Conservation (phyloP, 2,888 invertebrate species). For the Liposcelis brunnea region DNA sequence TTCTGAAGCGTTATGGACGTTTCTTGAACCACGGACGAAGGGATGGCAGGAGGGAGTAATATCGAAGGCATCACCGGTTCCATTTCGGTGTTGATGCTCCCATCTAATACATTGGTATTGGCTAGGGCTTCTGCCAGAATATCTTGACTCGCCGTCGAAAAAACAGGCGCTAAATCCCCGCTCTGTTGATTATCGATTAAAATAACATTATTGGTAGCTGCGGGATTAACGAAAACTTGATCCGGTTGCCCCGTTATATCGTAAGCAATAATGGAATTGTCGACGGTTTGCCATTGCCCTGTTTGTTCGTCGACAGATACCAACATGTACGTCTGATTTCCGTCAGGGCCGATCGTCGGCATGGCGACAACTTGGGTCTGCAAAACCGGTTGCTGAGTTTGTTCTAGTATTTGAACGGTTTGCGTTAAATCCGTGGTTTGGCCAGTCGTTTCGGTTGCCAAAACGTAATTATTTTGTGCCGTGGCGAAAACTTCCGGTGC, state of each 20-base stretch:
- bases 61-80: constrained; percentile 13
- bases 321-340: constrained; percentile 53
- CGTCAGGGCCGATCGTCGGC: constrained; percentile 50
- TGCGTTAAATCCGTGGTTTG: not conserved
- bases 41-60: not conserved
- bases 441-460: not conserved
- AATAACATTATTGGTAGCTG: not conserved
- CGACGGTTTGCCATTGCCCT: constrained; percentile 50
- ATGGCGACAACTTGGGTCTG: constrained; percentile 52
- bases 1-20: constrained; percentile 58
- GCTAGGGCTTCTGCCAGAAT: constrained; percentile 19
- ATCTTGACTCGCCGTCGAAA: constrained; percentile 11
- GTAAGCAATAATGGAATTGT: constrained; percentile 27
- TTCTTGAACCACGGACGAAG: constrained; percentile 27
- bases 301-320: constrained; percentile 48
- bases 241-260: not conserved
- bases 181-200: not conserved
- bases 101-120: constrained; percentile 18
- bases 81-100: constrained; percentile 7
- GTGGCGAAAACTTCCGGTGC: not conserved
- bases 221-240: too few species aligned
- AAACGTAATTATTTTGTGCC: too few species aligned
- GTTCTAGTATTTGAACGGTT: not conserved
- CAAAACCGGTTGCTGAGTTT: not conserved
- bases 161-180: not conserved